Conservation (phyloP, 2,113 vertebrate species). For the Seriola aureovittata region DNA sequence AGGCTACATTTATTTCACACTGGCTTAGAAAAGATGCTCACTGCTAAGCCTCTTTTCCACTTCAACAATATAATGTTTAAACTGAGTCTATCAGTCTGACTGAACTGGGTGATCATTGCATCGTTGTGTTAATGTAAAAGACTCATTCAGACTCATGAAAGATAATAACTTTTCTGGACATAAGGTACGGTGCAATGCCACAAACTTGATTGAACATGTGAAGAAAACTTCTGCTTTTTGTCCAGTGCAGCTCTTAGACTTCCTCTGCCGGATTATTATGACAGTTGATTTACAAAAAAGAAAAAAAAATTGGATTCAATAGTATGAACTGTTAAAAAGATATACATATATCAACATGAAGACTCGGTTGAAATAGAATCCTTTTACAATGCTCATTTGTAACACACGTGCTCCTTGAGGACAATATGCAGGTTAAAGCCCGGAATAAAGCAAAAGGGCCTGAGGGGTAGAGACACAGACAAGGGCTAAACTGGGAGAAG, state of each 20-base stretch:
- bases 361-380: neutral
- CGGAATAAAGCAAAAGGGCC: conserved; percentile 72
- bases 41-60: neutral
- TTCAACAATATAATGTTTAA: conserved; percentile 2
- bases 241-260: neutral
- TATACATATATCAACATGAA: neutral
- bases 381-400: conserved; percentile 29
- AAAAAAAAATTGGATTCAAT: neutral
- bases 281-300: neutral
- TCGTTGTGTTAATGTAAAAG: conserved; percentile 1
- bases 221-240: neutral
- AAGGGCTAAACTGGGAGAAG: conserved; percentile 80
- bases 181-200: neutral
- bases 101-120: neutral
- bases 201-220: neutral
- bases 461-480: conserved; percentile 73
- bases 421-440: conserved; percentile 70
- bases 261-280: neutral
- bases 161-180: neutral
- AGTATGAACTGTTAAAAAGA: neutral
- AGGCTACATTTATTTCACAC: neutral
- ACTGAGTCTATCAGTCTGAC: neutral
- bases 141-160: neutral
- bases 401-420: conserved; percentile 44
- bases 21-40: neutral